phyloP scores from a whole-genome alignment of 2,113 vertebrate genomes.

The Poeciliopsis occidentalis region DNA sequence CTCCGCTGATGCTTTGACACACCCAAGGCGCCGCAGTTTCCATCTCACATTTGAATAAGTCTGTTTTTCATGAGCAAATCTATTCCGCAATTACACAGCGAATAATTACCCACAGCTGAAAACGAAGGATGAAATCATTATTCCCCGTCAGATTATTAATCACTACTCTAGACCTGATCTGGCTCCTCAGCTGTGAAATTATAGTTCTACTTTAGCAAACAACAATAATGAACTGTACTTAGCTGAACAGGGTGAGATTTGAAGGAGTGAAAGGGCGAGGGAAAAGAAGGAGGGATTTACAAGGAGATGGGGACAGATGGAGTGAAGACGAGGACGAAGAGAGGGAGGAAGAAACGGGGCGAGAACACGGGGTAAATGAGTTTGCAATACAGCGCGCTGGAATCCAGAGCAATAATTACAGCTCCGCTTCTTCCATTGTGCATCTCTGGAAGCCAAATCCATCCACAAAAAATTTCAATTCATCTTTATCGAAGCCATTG shows the following conservation, averaged over 20 bases:
- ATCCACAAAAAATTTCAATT: constrained; percentile 73
- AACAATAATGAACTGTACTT: constrained; percentile 76
- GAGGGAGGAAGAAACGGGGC: constrained; percentile 21
- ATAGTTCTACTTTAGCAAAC: constrained; percentile 81
- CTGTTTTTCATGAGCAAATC: constrained; percentile 76
- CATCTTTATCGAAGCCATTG: constrained; percentile 74
- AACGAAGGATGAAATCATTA: constrained; percentile 74
- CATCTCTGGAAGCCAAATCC: constrained; percentile 58
- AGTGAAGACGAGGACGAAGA: constrained; percentile 21
- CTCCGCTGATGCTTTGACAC: constrained; percentile 63
- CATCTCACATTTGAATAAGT: constrained; percentile 73
- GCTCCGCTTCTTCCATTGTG: constrained; percentile 62
- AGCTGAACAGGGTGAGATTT: constrained; percentile 38
- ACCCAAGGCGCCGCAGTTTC: constrained; percentile 58
- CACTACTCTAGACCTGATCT: constrained; percentile 75
- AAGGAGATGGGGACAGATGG: constrained; percentile 15
- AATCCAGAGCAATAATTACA: constrained; percentile 71
- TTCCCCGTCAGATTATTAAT: constrained; percentile 79
- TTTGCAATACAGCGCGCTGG: constrained; percentile 58
- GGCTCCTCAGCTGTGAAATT: constrained; percentile 81
- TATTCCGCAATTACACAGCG: constrained; percentile 87
- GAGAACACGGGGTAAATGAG: constrained; percentile 44
- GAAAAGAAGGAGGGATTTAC: constrained; percentile 31
- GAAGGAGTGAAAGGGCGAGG: constrained; percentile 21
- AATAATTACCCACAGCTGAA: constrained; percentile 79